phyloP scores from a whole-genome alignment of 1,140 invertebrate species.

The Stegodyphus mimosarum region DNA sequence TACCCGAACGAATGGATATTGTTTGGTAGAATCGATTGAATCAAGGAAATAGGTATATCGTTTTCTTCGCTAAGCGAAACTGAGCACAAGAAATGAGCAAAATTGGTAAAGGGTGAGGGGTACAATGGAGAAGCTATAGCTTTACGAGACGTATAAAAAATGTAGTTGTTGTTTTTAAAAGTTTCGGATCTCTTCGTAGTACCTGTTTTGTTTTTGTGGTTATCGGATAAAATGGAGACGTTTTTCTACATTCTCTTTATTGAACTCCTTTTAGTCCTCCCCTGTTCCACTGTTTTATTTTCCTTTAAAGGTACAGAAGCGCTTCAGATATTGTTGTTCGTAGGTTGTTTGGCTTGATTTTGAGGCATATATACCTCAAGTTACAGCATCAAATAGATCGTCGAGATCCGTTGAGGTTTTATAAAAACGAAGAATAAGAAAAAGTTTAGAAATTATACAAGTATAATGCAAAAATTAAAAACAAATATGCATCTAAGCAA shows the following conservation, averaged over 20 bases:
- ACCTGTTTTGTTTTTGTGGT: conserved; percentile 8
- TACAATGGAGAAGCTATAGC: conserved; percentile 16
- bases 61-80: conserved; percentile 38
- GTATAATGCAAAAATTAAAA: too few relatives aligned
- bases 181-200: neutral
- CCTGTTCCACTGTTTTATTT: too few relatives aligned
- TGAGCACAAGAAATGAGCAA: conserved; percentile 18
- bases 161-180: conserved; percentile 33
- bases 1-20: conserved; percentile 48
- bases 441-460: too few relatives aligned
- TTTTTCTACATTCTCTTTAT: conserved; percentile 3
- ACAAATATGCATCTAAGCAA: too few relatives aligned
- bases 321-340: too few relatives aligned
- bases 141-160: neutral
- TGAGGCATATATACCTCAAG: too few relatives aligned
- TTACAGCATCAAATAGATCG: too few relatives aligned
- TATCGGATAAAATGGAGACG: conserved; percentile 1
- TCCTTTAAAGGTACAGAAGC: too few relatives aligned
- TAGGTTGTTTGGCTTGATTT: too few relatives aligned
- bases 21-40: conserved; percentile 47
- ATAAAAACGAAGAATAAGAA: too few relatives aligned
- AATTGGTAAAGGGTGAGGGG: conserved; percentile 12
- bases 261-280: neutral
- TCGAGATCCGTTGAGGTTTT: too few relatives aligned
- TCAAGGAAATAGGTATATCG: conserved; percentile 50